phyloP scores from a whole-genome alignment of 2,113 vertebrate species.

The Perca fluviatilis region DNA sequence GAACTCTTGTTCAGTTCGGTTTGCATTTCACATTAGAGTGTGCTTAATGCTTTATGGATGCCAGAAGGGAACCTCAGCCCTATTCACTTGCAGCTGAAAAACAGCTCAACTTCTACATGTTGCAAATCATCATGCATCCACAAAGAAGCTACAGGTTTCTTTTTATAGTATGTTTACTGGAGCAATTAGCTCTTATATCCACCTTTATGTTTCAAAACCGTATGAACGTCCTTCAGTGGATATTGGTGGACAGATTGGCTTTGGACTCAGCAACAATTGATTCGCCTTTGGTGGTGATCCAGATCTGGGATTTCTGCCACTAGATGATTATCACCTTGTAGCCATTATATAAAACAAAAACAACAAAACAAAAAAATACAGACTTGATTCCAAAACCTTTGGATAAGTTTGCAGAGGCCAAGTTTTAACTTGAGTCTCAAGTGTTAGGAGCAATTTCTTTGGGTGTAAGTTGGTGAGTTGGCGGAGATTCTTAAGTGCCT shows the following conservation, averaged over 20 bases:
- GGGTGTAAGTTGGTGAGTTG: slow-evolving; percentile 53
- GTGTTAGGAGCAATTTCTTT: slow-evolving; percentile 50
- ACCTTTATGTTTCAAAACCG: neutral
- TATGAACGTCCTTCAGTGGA: slow-evolving; percentile 15
- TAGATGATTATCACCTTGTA: slow-evolving; percentile 65
- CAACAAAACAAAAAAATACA: neutral
- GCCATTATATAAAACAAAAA: slow-evolving; percentile 45
- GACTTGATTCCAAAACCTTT: slow-evolving; percentile 49
- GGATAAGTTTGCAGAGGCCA: slow-evolving; percentile 35
- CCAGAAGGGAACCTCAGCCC: neutral
- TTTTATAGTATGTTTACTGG: neutral
- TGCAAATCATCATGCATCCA: neutral
- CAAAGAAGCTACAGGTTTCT: slow-evolving; percentile 1
- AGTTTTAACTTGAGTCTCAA: slow-evolving; percentile 27
- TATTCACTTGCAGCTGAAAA: neutral
- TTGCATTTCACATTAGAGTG: slow-evolving; percentile 6
- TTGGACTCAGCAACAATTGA: slow-evolving; percentile 52
- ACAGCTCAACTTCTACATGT: neutral
- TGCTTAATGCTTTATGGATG: slow-evolving; percentile 27
- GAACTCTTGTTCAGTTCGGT: neutral
- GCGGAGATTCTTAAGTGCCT: slow-evolving; percentile 2
- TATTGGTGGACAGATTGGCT: slow-evolving; percentile 51
- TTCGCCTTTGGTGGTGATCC: slow-evolving; percentile 46
- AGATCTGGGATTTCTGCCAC: slow-evolving; percentile 70
- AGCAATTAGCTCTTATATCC: neutral